Percentiles rank a stretch among this genome's conserved stretches.
Evolutionary conservation across 1,140 invertebrate species (phyloP).

Genomic region (Drosophila baimaii): DNA sequence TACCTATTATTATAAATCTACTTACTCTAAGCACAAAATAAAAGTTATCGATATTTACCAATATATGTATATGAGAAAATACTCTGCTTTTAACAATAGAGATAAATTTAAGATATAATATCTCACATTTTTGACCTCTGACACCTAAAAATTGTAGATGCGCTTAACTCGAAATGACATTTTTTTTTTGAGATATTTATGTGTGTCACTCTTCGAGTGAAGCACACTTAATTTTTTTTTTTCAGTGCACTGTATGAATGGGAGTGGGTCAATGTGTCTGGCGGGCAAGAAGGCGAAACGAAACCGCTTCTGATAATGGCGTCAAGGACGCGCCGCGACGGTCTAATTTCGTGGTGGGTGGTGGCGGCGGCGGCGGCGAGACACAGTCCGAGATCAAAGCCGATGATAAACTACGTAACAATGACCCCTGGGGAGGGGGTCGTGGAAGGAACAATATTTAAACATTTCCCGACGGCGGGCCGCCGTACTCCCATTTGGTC

Average conservation of each 20-base stretch:
- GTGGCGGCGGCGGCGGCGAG: constrained; percentile 4
- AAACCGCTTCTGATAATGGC: constrained; percentile 13
- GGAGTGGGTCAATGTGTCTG: constrained; percentile 2
- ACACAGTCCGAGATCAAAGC: constrained; percentile 20
- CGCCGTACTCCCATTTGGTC: constrained; percentile 22
- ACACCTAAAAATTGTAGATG: too few relatives aligned
- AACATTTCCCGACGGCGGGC: constrained; percentile 42
- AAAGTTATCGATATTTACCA: too few relatives aligned
- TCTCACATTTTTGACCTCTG: too few relatives aligned
- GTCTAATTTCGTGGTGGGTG: constrained; percentile 1
- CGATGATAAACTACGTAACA: constrained; percentile 16
- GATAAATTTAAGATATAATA: too few relatives aligned
- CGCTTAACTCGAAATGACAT: too few relatives aligned
- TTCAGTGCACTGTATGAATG: not conserved
- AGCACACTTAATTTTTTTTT: too few relatives aligned
- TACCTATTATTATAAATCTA: too few relatives aligned
- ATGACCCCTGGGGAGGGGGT: constrained; percentile 1
- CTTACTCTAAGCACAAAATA: too few relatives aligned
- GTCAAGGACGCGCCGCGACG: constrained; percentile 23
- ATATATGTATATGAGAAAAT: too few relatives aligned
- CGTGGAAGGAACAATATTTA: constrained; percentile 47
- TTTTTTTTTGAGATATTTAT: too few relatives aligned
- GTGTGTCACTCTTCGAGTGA: too few relatives aligned
- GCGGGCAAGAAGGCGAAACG: not conserved
- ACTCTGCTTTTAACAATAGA: too few relatives aligned